phyloP scores from a whole-genome alignment of 2,113 vertebrate genomes.

The Salvator merianae region DNA sequence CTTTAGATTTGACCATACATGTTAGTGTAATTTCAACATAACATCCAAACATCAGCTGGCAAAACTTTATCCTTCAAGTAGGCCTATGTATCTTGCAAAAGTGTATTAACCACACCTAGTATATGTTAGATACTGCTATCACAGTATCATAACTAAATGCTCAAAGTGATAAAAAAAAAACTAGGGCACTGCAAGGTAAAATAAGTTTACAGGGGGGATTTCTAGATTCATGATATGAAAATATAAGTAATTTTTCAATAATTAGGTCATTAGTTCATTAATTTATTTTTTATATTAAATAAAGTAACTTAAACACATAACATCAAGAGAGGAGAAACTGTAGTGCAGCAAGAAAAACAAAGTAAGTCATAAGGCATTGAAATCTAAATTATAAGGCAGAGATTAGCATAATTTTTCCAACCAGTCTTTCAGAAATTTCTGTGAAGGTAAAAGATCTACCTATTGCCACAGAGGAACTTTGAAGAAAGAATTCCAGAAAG shows the following conservation, averaged over 20 bases:
- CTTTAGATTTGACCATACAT: conserved; percentile 68
- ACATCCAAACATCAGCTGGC: conserved; percentile 62
- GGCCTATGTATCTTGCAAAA: conserved; percentile 65
- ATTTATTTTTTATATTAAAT: background rate
- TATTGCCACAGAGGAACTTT: no score
- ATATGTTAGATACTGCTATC: conserved; percentile 63
- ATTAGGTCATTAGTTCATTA: background rate
- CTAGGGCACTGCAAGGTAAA: background rate
- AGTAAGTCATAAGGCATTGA: no score
- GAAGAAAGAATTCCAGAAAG: no score
- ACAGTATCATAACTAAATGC: conserved; percentile 14
- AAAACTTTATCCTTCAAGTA: conserved; percentile 36
- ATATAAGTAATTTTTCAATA: background rate
- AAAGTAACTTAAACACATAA: no score
- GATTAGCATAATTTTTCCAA: no score
- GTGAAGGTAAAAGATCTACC: no score
- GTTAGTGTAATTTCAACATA: conserved; percentile 67
- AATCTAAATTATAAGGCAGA: no score
- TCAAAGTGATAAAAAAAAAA: background rate
- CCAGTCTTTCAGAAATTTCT: no score
- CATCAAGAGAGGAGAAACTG: no score
- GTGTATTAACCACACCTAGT: conserved; percentile 46
- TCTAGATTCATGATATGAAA: background rate
- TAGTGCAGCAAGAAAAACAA: no score
- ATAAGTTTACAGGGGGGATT: background rate